phyloP scores from a whole-genome alignment of 2,888 invertebrate genomes.

The Stenichneumon culpator region DNA sequence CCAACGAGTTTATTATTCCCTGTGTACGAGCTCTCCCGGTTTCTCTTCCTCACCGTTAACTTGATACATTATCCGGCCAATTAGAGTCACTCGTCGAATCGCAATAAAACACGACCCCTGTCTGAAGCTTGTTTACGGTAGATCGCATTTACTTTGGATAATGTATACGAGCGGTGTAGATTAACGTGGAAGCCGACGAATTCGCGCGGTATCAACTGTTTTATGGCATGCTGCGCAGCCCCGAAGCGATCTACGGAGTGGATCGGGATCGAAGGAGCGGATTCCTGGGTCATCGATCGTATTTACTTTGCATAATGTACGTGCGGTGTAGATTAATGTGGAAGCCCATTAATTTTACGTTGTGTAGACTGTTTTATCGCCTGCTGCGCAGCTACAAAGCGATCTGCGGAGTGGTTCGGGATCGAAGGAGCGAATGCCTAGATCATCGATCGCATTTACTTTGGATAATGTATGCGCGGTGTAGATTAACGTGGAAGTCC shows the following conservation, averaged over 20 bases:
- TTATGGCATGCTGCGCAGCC: background rate
- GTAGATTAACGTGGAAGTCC: background rate
- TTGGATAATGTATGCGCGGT: background rate
- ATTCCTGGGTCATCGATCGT: constrained; percentile 8
- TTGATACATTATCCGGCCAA: constrained; percentile 57
- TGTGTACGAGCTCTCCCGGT: constrained; percentile 8
- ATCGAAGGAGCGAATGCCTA: constrained; percentile 24
- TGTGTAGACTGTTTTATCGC: background rate
- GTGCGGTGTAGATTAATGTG: background rate
- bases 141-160: background rate
- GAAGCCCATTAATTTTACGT: background rate
- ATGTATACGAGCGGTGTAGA: background rate
- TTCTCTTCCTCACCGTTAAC: constrained; percentile 41
- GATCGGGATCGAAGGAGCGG: background rate
- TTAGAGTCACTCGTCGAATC: constrained; percentile 59
- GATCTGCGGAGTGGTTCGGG: constrained; percentile 13
- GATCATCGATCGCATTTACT: background rate
- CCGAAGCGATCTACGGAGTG: constrained; percentile 26
- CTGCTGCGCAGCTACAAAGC: background rate
- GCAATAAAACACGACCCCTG: constrained; percentile 37
- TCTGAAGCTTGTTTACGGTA: background rate
- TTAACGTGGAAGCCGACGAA: background rate
- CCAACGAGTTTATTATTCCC: constrained; percentile 55
- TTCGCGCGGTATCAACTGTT: background rate
- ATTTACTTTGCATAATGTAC: no score